Base-by-base conservation (phyloP, 2,113 vertebrate species). In the Phrynocephalus versicolor region DNA sequence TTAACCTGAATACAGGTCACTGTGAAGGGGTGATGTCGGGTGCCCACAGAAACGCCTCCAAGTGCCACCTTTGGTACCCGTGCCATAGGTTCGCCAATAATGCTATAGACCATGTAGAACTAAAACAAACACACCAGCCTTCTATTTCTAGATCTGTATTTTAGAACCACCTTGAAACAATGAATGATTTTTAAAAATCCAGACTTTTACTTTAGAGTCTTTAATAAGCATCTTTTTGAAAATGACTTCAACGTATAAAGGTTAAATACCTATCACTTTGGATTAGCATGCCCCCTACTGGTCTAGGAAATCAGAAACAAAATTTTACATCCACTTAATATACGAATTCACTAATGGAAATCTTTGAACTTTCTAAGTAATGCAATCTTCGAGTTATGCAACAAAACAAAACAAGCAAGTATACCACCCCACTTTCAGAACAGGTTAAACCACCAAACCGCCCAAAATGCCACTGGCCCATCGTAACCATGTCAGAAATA, bases 241-340 rank as follows among this genome's bases (percentile, higher is more conserved):
- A 65, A 64, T 37, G 6, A 76, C 51, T 67, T 57, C 41, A 37
- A 27, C 51, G 21, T 67, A 33, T 69, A 86, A 76, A 71, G 18
- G 0, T 1, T 83, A 55, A n/a, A 0, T 35, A 23, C 10, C 60
- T 8, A 78, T 91, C 81, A 77, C 84, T 81, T 84, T 93, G 86
- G 90, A 88, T 67, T 86, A 84, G 82, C 92, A 94, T 92, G 90
- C 77, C 92, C 90, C 91, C 91, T 94, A 89, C 91, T 93, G 91
- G 91, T 72, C 88, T 73, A 33, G 9, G 85, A 76, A 79, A 67
- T 84, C 30, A 55, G 82, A 55, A 88, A 84, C 23, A 84, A 65
- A 76, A 14, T 18, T 27, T 67, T 27, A 69, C 4, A 55, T 13
- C 67, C 39, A n/a, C 6, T 35, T 16, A 84, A 84, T 3, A 58